phyloP scores from a whole-genome alignment of 2,888 invertebrate species.

The Eupithecia insigniata region DNA sequence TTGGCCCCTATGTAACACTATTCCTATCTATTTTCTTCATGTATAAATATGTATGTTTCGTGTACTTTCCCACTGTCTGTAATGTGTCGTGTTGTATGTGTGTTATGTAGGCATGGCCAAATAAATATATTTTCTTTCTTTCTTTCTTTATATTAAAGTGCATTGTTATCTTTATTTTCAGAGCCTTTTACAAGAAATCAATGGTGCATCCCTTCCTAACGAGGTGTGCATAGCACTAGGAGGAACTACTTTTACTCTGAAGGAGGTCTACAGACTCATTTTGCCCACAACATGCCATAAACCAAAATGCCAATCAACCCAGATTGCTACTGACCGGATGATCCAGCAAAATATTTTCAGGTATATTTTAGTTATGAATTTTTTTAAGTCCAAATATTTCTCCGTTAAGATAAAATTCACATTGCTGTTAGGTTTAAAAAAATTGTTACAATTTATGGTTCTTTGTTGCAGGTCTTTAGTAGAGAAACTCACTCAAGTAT shows the following conservation, averaged over 20 bases:
- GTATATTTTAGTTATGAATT: conserved; percentile 47
- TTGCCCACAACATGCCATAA: conserved; percentile 71
- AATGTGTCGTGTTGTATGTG: too few species aligned
- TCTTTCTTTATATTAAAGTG: neutral
- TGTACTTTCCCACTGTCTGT: too few species aligned
- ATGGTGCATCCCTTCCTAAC: conserved; percentile 67
- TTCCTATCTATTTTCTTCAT: too few species aligned
- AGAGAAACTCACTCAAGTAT: conserved; percentile 69
- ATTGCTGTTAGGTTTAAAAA: neutral
- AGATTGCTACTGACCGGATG: conserved; percentile 74
- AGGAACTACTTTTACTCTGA: conserved; percentile 70
- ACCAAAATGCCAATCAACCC: conserved; percentile 70
- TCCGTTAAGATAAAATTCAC: neutral
- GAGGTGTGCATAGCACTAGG: conserved; percentile 77
- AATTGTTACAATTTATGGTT: neutral
- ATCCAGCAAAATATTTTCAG: conserved; percentile 72
- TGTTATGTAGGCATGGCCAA: too few species aligned
- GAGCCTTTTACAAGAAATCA: conserved; percentile 74
- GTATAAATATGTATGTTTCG: too few species aligned
- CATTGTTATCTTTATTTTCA: conserved; percentile 41
- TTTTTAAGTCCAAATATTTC: neutral
- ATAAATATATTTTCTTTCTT: too few species aligned
- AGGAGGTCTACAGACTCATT: conserved; percentile 73
- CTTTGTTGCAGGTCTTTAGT: conserved; percentile 70
- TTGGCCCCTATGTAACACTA: too few species aligned